Percentiles rank a stretch among this genome's conserved stretches.
These are phyloP conservation scores for Dichetophora obliterata DNA, from an alignment of 2,888 invertebrate genomes.

Conservation along the genomic window DNA sequence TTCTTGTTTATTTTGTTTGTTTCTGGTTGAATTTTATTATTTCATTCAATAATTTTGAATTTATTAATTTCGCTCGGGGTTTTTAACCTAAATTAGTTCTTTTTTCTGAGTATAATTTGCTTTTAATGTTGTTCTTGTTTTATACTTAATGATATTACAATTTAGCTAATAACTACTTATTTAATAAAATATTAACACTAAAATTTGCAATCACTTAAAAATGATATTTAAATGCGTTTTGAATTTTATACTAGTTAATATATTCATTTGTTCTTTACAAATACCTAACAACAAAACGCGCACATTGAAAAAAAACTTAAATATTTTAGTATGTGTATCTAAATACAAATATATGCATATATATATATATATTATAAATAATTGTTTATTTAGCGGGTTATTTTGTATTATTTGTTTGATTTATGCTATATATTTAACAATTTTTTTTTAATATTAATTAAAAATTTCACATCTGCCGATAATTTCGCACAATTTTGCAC, in stretches of 20 bases:
- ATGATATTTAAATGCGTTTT: conserved; percentile 24
- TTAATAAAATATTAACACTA: conserved; percentile 13
- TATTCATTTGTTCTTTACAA: not conserved
- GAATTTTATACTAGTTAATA: not conserved
- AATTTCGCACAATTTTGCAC: too few species aligned
- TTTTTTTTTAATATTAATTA: too few species aligned
- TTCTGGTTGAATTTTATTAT: not conserved
- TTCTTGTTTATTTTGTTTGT: not conserved
- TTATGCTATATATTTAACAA: conserved; percentile 3
- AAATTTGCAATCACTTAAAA: conserved; percentile 21
- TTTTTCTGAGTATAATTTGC: not conserved
- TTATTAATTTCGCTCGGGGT: not conserved
- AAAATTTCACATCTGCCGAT: too few species aligned
- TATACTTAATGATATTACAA: conserved; percentile 13
- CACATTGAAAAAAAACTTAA: not conserved
- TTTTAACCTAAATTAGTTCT: not conserved
- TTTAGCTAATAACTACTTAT: conserved; percentile 27
- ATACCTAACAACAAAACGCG: not conserved
- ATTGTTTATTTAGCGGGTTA: not conserved
- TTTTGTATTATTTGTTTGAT: not conserved
- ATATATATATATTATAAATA: too few species aligned
- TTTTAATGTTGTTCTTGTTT: not conserved
- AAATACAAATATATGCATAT: not conserved
- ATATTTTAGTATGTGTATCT: not conserved
- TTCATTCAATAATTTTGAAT: not conserved